Percentiles rank a stretch among this genome's conserved stretches.
phyloP scores from a whole-genome alignment of 2,797 vertebrate genomes.

The Erpetoichthys calabaricus region DNA sequence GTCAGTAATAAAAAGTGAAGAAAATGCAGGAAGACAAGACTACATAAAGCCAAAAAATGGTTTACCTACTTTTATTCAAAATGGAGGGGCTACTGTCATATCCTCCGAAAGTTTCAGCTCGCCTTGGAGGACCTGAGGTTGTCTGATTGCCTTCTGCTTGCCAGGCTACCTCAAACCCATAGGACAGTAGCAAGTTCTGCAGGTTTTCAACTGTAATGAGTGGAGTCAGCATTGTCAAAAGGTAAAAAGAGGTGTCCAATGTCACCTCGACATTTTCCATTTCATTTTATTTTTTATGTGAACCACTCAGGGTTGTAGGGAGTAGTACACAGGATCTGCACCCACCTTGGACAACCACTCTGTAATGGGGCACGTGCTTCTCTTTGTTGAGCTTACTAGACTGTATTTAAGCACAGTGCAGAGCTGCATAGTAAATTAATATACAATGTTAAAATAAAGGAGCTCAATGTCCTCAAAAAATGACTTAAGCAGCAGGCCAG shows the following conservation, averaged over 20 bases:
- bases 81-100: constrained; percentile 52
- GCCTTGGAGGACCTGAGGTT: constrained; percentile 40
- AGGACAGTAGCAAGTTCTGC: constrained; percentile 63
- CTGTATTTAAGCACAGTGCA: too few species aligned
- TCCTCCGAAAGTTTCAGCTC: constrained; percentile 80
- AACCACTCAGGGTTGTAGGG: too few species aligned
- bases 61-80: constrained; percentile 60
- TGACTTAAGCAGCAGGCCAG: too few species aligned
- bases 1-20: not conserved
- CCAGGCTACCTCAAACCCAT: constrained; percentile 28
- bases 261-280: too few species aligned
- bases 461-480: too few species aligned
- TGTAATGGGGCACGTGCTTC: too few species aligned
- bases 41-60: constrained; percentile 1
- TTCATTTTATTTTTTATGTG: too few species aligned
- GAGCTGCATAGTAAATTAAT: too few species aligned
- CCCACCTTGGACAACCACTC: too few species aligned
- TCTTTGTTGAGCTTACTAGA: too few species aligned
- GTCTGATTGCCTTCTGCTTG: constrained; percentile 36
- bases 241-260: not conserved
- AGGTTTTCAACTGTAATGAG: constrained; percentile 69
- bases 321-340: too few species aligned
- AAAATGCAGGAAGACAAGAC: not conserved
- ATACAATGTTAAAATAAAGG: too few species aligned
- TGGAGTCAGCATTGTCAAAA: not conserved